A percentile compares a stretch with the other conserved stretches of the same genome.
Evolutionary conservation across 2,888 invertebrate species (phyloP).

Genomic region (Kryphioiulus occultus): DNA sequence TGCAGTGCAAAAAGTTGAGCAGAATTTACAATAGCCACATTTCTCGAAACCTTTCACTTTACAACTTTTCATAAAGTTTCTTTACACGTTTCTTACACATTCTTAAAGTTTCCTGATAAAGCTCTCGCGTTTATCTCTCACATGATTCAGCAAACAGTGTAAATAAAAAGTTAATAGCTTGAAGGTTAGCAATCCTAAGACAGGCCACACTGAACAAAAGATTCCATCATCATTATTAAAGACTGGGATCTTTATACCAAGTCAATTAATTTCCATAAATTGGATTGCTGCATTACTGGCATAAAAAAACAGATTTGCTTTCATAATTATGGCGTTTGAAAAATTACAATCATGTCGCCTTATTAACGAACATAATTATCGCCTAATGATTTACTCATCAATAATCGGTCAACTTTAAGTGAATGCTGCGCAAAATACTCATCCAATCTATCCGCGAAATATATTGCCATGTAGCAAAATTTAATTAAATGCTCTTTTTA

Average conservation of each 20-base stretch:
- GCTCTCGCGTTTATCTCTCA: no score
- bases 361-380: background rate
- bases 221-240: background rate
- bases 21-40: no score
- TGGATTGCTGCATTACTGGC: background rate
- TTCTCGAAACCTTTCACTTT: no score
- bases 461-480: background rate
- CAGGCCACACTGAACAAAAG: no score
- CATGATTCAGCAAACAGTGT: no score
- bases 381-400: background rate
- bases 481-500: constrained; percentile 27
- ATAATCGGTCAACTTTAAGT: background rate
- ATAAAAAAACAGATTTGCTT: background rate
- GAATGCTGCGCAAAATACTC: background rate
- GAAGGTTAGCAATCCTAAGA: background rate
- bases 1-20: no score
- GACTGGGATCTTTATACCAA: background rate
- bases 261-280: background rate
- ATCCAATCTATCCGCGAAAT: background rate
- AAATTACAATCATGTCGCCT: background rate
- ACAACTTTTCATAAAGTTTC: no score
- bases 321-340: constrained; percentile 5
- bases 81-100: no score
- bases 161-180: background rate
- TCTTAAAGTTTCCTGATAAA: no score